These are phyloP conservation scores for Eubasilissa regina DNA, from an alignment of 1,140 invertebrate genomes.

Conservation along the genomic window DNA sequence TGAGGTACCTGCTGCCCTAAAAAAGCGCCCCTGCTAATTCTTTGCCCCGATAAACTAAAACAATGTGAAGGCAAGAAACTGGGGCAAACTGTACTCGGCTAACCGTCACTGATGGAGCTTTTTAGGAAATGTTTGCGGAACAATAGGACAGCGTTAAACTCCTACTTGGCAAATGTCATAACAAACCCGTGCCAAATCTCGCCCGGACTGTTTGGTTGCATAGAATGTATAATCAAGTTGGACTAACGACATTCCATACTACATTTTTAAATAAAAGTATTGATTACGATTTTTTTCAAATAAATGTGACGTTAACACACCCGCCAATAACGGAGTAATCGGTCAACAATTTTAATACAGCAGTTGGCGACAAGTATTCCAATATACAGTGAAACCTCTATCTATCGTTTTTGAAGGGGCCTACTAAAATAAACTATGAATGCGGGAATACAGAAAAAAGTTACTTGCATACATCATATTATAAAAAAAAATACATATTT, in stretches of 20 bases:
- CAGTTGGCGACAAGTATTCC: no score
- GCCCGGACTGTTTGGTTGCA: neutral
- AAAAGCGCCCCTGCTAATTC: slow-evolving; percentile 5
- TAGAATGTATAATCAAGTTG: slow-evolving; percentile 23
- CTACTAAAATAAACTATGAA: no score
- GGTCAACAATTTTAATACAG: no score
- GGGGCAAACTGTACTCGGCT: slow-evolving; percentile 11
- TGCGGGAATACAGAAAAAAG: no score
- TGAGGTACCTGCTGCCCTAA: neutral
- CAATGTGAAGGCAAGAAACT: slow-evolving; percentile 20
- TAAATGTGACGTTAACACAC: no score
- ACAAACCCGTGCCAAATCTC: slow-evolving; percentile 23
- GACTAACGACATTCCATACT: neutral
- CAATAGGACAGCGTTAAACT: neutral
- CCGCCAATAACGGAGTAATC: no score
- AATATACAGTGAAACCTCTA: no score
- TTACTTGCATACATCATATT: no score
- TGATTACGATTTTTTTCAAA: no score
- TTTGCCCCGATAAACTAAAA: slow-evolving; percentile 21
- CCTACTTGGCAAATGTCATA: slow-evolving; percentile 33
- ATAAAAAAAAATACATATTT: no score
- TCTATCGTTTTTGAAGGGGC: no score
- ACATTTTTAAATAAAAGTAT: no score
- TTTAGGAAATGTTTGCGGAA: slow-evolving; percentile 37
- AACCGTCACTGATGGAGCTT: slow-evolving; percentile 30